Conservation (phyloP, 2,888 invertebrate genomes). For the Zele albiditarsus region DNA sequence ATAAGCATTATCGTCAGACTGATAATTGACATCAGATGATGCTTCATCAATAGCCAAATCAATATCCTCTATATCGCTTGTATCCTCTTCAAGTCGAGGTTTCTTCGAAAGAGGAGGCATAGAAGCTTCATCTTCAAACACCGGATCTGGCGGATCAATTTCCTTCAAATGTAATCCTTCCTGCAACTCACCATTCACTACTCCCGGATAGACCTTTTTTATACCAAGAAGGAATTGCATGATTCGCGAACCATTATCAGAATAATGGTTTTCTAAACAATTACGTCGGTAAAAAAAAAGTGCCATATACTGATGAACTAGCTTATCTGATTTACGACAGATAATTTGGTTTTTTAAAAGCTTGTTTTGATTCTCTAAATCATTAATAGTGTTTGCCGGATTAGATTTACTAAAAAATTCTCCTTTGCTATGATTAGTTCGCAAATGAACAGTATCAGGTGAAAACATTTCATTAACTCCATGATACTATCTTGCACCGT, state of each 20-base stretch:
- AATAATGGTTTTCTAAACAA: slow-evolving; percentile 21
- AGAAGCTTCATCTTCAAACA: slow-evolving; percentile 23
- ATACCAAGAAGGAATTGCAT: slow-evolving; percentile 44
- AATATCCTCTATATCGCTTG: not conserved
- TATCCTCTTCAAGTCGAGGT: not conserved
- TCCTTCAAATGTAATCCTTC: slow-evolving; percentile 31
- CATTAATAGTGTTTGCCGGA: slow-evolving; percentile 44
- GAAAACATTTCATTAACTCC: slow-evolving; percentile 37
- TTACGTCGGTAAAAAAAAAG: slow-evolving; percentile 39
- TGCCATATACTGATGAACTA: slow-evolving; percentile 47
- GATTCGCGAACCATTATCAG: slow-evolving; percentile 37
- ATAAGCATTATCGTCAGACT: not conserved
- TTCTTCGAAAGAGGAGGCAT: slow-evolving; percentile 10
- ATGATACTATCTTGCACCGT: slow-evolving; percentile 44
- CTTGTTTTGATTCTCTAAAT: slow-evolving; percentile 48
- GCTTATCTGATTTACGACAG: slow-evolving; percentile 35
- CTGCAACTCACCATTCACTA: slow-evolving; percentile 28
- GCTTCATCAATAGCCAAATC: slow-evolving; percentile 12
- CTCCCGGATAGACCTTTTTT: slow-evolving; percentile 42
- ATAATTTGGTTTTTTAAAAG: slow-evolving; percentile 38
- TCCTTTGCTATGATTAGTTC: slow-evolving; percentile 44
- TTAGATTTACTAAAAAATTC: slow-evolving; percentile 41
- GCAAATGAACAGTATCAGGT: slow-evolving; percentile 40
- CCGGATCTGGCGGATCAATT: slow-evolving; percentile 39
- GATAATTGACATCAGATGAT: slow-evolving; percentile 8